Evolutionary conservation across 2,888 invertebrate species (phyloP), one percentile per base, ranked within the genome.

Genomic region (Meandrusa payeni): DNA sequence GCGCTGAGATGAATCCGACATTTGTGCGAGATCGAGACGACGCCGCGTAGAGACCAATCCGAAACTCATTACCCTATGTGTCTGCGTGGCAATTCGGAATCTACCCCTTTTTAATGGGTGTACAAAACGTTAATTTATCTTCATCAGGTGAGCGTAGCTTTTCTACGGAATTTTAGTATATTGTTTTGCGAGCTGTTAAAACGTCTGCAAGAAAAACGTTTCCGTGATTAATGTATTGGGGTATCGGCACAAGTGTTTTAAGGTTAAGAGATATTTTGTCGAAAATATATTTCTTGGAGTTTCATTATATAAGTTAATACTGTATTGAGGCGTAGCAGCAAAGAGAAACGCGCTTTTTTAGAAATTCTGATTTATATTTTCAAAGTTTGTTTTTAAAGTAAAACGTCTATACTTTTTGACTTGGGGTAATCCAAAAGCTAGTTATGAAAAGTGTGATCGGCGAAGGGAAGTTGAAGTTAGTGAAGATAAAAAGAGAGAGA

Each of bases 61-160:
- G 76, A 76, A 77, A 69, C 78, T 80, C 79, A 79, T 85, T 82
- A 81, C 63, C 57, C 48, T 62, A 69, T 12, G 54, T 69, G 64
- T 72, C 69, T 61, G 62, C 55, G 57, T 64, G 67, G 73, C 76
- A 77, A 81, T 78, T 80, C 78, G 64, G 75, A 69, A 74, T 77
- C 67, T 71, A 75, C 66, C 70, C 58, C 23, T 12, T 39, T 68
- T 69, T 68, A 68, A 74, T 73, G 69, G 69, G 63, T 61, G 69
- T 75, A 59, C 59, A 59, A n/a, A 67, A 66, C 60, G 58, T 51
- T 44, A 44, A 44, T 44, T 44, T 39, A 38, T 46, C 41, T 37
- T 41, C 41, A 41, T 37, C 41, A 41, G 37, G 41, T 46, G 41
- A 24, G 9, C 7, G 37, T 36, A 36, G 36, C 23, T 37, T 20